A percentile compares a stretch with the other conserved stretches of the same genome.
Conservation (phyloP, 2,113 vertebrate species). For the Rynchops niger region DNA sequence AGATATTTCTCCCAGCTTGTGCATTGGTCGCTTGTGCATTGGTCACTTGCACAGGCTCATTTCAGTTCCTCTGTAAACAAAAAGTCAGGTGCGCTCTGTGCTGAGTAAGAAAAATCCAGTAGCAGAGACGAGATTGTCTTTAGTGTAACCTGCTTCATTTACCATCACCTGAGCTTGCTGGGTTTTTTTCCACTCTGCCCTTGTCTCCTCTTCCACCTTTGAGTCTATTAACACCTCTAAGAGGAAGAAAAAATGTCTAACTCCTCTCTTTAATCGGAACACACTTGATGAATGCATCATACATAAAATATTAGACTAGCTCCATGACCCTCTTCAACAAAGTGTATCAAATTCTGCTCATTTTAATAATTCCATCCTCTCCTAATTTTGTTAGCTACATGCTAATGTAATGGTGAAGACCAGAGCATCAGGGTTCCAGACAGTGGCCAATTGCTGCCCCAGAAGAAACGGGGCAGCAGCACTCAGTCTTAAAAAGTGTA, state of each 20-base stretch:
- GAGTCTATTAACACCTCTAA: constrained; percentile 24
- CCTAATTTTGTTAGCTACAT: background rate
- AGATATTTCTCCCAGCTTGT: background rate
- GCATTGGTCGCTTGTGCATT: background rate
- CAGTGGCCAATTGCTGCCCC: background rate
- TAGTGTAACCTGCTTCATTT: background rate
- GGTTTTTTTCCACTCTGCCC: background rate
- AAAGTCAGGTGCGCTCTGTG: background rate
- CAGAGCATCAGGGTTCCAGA: background rate
- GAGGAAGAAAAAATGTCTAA: background rate
- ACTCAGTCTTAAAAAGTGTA: background rate
- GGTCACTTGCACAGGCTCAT: background rate
- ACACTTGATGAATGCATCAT: background rate
- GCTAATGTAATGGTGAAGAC: background rate
- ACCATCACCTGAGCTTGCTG: background rate
- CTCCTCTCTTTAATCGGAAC: background rate
- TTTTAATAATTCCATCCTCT: background rate
- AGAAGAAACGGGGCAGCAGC: background rate
- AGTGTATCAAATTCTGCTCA: background rate
- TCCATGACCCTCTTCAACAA: background rate
- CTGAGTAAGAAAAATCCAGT: background rate
- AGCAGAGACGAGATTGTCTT: background rate
- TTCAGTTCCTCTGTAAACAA: background rate
- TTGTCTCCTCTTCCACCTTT: background rate
- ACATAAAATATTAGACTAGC: background rate